A percentile compares a stretch with the other conserved stretches of the same genome.
Conservation (phyloP, 1,140 invertebrate species). For the Tribolium castaneum region DNA sequence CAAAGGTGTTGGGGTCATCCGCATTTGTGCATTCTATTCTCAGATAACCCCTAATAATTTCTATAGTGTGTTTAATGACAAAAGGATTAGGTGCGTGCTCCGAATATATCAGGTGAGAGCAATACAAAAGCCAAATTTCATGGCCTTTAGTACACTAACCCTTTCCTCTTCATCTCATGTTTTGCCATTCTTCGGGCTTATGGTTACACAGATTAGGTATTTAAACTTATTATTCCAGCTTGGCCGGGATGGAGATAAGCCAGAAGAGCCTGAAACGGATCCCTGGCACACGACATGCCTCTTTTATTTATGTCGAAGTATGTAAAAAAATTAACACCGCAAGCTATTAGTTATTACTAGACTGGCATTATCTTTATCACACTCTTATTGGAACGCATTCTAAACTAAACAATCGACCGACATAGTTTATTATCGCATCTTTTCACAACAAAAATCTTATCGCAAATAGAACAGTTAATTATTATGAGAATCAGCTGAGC, state of each 20-base stretch:
- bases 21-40: slow-evolving; percentile 3
- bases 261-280: slow-evolving; percentile 15
- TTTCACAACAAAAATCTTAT: not conserved
- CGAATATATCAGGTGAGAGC: slow-evolving; percentile 43
- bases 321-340: slow-evolving; percentile 5
- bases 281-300: slow-evolving; percentile 22
- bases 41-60: slow-evolving; percentile 41
- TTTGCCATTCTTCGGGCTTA: slow-evolving; percentile 42
- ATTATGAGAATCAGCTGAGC: not conserved
- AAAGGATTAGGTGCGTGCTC: slow-evolving; percentile 43
- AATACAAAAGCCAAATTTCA: slow-evolving; percentile 42
- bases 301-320: slow-evolving; percentile 24
- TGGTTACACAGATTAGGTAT: slow-evolving; percentile 42
- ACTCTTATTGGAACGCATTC: not conserved
- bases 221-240: slow-evolving; percentile 46
- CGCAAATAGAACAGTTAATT: not conserved
- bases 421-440: not conserved
- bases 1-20: slow-evolving; percentile 29
- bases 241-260: slow-evolving; percentile 12
- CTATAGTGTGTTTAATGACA: slow-evolving; percentile 40
- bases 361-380: not conserved
- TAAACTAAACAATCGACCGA: not conserved
- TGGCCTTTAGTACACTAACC: slow-evolving; percentile 37
- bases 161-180: slow-evolving; percentile 44
- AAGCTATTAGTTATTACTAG: not conserved